Conservation (phyloP, 2,888 invertebrate species). For the Idaea biselata region DNA sequence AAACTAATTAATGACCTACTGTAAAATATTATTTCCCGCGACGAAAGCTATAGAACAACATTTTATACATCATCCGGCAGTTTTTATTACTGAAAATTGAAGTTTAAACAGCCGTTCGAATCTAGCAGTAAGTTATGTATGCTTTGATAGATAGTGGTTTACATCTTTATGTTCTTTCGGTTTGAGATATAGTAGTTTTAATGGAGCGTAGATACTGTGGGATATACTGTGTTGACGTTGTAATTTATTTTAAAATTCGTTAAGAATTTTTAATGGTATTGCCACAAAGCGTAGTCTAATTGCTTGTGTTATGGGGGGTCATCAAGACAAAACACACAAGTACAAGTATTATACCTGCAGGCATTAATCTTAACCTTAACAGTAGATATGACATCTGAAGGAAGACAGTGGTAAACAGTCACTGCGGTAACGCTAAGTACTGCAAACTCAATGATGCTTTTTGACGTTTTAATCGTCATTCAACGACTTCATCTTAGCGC, state of each 20-base stretch:
- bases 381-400: too few species aligned
- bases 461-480: too few species aligned
- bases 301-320: too few species aligned
- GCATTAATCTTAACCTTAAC: too few species aligned
- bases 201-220: background rate
- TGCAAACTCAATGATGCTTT: too few species aligned
- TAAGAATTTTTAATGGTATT: too few species aligned
- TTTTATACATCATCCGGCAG: background rate
- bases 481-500: too few species aligned
- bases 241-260: background rate
- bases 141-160: background rate
- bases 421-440: too few species aligned
- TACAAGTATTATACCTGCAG: too few species aligned
- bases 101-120: background rate
- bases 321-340: too few species aligned
- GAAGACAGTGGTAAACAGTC: too few species aligned
- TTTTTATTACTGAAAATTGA: background rate
- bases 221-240: background rate
- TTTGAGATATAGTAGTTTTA: background rate
- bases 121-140: background rate
- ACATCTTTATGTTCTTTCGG: background rate
- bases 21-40: constrained; percentile 1
- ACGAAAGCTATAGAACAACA: background rate
- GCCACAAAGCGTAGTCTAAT: too few species aligned
- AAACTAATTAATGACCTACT: background rate